These are phyloP conservation scores for Lasioglossum vierecki DNA, from an alignment of 2,888 invertebrate species.

Conservation along the genomic window DNA sequence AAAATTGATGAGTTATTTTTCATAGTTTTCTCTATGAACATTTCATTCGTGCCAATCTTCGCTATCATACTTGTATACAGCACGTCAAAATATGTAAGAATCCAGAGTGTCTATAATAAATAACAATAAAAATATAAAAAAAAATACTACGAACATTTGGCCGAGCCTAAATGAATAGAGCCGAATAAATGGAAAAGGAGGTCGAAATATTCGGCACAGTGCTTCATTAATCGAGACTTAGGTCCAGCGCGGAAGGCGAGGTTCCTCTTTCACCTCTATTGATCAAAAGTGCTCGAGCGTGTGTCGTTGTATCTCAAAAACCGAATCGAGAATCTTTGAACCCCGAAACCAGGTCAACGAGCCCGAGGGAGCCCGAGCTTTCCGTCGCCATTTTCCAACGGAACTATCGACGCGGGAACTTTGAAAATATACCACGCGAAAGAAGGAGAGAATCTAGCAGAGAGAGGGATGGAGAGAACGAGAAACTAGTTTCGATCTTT, in stretches of 20 bases:
- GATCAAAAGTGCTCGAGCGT: slow-evolving; percentile 4
- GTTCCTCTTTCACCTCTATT: background rate
- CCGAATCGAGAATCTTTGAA: background rate
- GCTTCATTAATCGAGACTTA: background rate
- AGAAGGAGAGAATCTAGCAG: background rate
- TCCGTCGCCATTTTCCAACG: background rate
- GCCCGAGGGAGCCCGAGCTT: background rate
- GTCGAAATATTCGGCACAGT: background rate
- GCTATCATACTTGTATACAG: too few species aligned
- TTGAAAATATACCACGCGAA: background rate
- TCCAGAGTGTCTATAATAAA: too few species aligned
- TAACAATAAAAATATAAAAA: too few species aligned
- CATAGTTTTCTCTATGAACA: too few species aligned
- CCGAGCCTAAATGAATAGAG: background rate
- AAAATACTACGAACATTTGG: too few species aligned
- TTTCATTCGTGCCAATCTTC: too few species aligned
- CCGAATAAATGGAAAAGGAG: background rate
- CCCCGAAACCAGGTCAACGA: background rate
- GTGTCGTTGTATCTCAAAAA: slow-evolving; percentile 1
- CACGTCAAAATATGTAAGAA: too few species aligned
- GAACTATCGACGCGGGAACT: slow-evolving; percentile 1
- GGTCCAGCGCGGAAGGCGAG: background rate
- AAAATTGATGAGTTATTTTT: too few species aligned
- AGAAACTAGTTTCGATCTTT: slow-evolving; percentile 54
- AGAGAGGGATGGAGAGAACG: slow-evolving; percentile 55